Evolutionary conservation across 1,140 invertebrate species (phyloP), one percentile per base, ranked within the genome.

Genomic region (Trialeurodes vaporariorum): DNA sequence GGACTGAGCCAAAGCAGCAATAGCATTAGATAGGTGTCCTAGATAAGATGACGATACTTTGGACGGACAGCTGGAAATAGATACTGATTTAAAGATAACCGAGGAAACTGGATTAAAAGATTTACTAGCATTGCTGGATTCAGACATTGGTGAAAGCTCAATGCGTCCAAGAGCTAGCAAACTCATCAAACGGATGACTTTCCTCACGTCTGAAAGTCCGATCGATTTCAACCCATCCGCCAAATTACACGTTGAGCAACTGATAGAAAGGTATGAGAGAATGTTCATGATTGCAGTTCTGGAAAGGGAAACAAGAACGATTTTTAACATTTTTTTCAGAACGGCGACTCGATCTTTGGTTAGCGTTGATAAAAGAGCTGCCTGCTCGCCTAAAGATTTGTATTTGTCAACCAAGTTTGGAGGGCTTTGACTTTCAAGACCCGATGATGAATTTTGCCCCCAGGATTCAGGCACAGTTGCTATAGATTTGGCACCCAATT

Each of bases 161-260:
- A 84, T 78, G 61, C 82, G 77, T 61, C 83, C 83, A 64, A 81
- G 78, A 2, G 85, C 84, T 69, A 82, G 82, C 27, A 87, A 72
- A 59, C 82, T 83, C 86, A 87, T 87, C 22, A 87, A 74, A n/a
- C 80, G 77, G 0, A 87, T 83, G 1, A 86, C 77, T 71, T 83
- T 81, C 64, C 79, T 77, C 27, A 86, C 82, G 76, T 86, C 84
- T 27, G 80, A 80, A 63, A 87, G 74, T 23, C 85, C 85, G 24
- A 87, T 83, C 21, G 79, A 77, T 70, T 83, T 79, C 25, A 87
- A 74, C 21, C 82, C 83, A 34, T 77, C 77, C 11, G 80, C 78
- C 61, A 85, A 72, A 70, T 79, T 80, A 68, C 81, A 82, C 1
- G 79, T 77, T 65, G 76, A 76, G 25, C 79, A 78, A 75, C 81